Conservation (phyloP, 1,140 invertebrate genomes). For the Drosophila sturtevanti region DNA sequence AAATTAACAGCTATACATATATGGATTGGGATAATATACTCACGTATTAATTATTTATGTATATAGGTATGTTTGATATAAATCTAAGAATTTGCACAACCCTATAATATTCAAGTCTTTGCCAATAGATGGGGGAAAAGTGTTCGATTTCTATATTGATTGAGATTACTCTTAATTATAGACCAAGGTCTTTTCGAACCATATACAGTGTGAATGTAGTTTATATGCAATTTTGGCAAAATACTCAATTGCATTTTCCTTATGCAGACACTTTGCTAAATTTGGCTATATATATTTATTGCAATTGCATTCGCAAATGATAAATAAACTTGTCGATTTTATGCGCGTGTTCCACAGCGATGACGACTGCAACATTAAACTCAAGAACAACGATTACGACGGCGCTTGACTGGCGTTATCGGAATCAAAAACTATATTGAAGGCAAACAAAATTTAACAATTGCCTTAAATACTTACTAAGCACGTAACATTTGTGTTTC, state of each 20-base stretch:
- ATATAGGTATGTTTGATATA: not conserved
- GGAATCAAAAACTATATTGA: constrained; percentile 31
- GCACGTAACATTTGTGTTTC: constrained; percentile 42
- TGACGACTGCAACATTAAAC: not conserved
- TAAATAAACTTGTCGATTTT: constrained; percentile 67
- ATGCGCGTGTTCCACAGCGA: constrained; percentile 37
- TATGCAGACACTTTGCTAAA: constrained; percentile 46
- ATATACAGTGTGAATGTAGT: constrained; percentile 30
- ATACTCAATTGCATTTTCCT: constrained; percentile 26
- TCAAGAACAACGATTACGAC: not conserved
- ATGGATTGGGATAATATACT: not conserved
- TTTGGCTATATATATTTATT: constrained; percentile 57
- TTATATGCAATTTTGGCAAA: constrained; percentile 31
- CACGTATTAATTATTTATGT: not conserved
- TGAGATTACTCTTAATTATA: constrained; percentile 48
- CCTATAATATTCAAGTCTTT: not conserved
- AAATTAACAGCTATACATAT: constrained; percentile 32
- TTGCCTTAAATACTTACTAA: constrained; percentile 26
- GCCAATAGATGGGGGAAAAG: not conserved
- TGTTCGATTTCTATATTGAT: constrained; percentile 18
- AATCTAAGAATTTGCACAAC: not conserved
- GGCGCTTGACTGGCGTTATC: constrained; percentile 56
- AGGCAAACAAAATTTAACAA: constrained; percentile 19
- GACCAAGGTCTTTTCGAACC: constrained; percentile 15
- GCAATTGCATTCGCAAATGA: constrained; percentile 48